Evolutionary conservation across 2,113 vertebrate species (phyloP).

Genomic region (Piliocolobus tephrosceles): DNA sequence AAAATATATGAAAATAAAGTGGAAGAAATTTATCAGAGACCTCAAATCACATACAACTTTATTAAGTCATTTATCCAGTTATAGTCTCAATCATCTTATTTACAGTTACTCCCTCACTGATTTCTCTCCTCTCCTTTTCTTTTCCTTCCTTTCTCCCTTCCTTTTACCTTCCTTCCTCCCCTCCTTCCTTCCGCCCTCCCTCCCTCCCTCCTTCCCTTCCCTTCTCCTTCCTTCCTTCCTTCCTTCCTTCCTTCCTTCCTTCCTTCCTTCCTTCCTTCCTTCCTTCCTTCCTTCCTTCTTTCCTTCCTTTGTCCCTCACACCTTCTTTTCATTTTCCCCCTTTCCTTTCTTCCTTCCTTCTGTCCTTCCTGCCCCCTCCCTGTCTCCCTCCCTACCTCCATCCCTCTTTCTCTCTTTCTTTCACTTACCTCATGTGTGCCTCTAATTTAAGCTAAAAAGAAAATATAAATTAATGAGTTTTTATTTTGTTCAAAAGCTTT

Average conservation of each 20-base stretch:
- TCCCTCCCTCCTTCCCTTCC: too few species aligned
- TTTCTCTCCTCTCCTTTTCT: neutral
- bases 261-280: too few species aligned
- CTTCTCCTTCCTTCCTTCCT: too few species aligned
- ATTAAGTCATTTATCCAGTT: neutral
- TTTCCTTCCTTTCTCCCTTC: neutral
- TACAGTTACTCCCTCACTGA: neutral
- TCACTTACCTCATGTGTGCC: neutral
- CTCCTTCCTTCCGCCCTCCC: too few species aligned
- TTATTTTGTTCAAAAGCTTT: neutral
- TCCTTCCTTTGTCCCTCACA: too few species aligned
- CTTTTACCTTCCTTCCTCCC: too few species aligned
- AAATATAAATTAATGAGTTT: neutral
- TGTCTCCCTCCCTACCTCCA: fast-evolving
- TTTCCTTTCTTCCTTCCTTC: too few species aligned
- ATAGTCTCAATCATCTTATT: neutral
- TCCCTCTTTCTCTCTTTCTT: too few species aligned
- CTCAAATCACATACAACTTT: neutral
- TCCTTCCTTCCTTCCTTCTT: too few species aligned
- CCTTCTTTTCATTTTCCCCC: too few species aligned
- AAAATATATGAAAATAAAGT: neutral
- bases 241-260: too few species aligned
- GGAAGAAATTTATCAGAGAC: neutral
- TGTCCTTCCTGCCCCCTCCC: too few species aligned
- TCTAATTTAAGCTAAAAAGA: neutral